Percentiles rank a stretch among this genome's conserved stretches.
Evolutionary conservation across 2,113 vertebrate species (phyloP).

Genomic region (Albula goreensis): DNA sequence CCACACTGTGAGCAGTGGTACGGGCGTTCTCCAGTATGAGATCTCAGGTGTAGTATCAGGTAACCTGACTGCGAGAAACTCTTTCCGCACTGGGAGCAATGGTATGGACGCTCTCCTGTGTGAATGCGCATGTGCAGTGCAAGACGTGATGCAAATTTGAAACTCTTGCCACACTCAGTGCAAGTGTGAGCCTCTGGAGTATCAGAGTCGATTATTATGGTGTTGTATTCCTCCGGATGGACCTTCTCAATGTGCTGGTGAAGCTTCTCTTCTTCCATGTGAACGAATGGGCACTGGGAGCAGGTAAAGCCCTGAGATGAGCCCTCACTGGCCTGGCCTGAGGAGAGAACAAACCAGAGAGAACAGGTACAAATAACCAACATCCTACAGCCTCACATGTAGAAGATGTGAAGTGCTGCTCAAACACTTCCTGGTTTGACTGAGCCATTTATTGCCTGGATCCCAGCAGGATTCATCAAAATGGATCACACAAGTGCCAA

Average conservation of each 20-base stretch:
- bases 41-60: constrained; percentile 37
- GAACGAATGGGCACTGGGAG: constrained; percentile 58
- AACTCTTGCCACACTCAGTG: constrained; percentile 33
- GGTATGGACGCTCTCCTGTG: constrained; percentile 26
- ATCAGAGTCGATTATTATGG: constrained; percentile 32
- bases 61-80: constrained; percentile 11
- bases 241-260: constrained; percentile 54
- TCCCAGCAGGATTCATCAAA: no score
- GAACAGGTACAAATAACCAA: no score
- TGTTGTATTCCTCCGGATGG: constrained; percentile 52
- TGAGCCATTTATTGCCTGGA: no score
- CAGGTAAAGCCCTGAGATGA: constrained; percentile 61
- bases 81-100: constrained; percentile 24
- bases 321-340: constrained; percentile 55
- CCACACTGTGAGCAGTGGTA: constrained; percentile 1
- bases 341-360: neutral
- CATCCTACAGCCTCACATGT: no score
- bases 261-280: constrained; percentile 59
- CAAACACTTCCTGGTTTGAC: no score
- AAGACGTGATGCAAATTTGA: constrained; percentile 16
- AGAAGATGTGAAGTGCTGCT: no score
- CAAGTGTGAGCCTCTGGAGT: constrained; percentile 39
- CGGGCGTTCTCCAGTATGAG: constrained; percentile 46
- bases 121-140: constrained; percentile 22
- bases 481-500: no score